Conservation (phyloP, 2,113 vertebrate genomes). For the Riparia riparia region DNA sequence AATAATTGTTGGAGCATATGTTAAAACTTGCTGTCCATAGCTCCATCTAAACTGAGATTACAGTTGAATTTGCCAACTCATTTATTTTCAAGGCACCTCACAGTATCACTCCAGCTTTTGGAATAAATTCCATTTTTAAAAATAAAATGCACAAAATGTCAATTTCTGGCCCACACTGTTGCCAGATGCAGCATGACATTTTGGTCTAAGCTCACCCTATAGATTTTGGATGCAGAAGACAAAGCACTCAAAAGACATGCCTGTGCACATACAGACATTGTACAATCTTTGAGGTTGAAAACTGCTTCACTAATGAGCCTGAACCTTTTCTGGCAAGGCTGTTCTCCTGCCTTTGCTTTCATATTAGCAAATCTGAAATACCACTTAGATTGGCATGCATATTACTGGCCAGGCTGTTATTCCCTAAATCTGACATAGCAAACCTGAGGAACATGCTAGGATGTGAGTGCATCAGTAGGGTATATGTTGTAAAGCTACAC, state of each 20-base stretch:
- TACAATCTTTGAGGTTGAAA: background rate
- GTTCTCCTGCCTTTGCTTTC: background rate
- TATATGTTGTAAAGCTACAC: background rate
- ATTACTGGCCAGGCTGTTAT: background rate
- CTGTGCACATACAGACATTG: background rate
- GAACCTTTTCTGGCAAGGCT: background rate
- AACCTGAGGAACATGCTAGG: background rate
- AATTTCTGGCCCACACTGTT: background rate
- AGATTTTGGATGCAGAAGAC: background rate
- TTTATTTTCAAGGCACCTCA: background rate
- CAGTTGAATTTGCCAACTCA: background rate
- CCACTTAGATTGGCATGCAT: background rate
- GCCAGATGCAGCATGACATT: background rate
- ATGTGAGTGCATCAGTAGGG: background rate
- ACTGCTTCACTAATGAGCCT: background rate
- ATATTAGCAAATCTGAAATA: background rate
- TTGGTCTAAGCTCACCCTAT: background rate
- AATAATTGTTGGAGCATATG: background rate
- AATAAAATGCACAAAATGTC: background rate
- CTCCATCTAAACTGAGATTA: background rate
- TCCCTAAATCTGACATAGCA: background rate
- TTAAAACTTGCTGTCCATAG: background rate
- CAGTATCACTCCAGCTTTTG: background rate
- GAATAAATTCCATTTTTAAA: background rate
- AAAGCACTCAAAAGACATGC: background rate